phyloP scores from a whole-genome alignment of 2,797 vertebrate genomes.

The Fistularia commersonii region DNA sequence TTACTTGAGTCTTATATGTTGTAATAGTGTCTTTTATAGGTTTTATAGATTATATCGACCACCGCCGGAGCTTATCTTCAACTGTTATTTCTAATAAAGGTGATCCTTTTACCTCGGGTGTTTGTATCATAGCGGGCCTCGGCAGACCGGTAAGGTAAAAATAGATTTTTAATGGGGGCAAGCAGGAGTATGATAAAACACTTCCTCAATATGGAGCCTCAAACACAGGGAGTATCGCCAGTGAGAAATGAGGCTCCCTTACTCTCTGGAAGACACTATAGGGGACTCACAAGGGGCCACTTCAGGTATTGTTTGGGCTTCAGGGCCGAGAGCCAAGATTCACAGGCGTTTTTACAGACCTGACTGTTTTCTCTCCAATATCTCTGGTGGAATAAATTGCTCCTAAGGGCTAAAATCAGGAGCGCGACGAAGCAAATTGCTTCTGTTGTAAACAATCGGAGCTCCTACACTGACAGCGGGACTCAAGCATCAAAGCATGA shows the following conservation, averaged over 20 bases:
- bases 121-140: slow-evolving; percentile 46
- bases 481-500: too few relatives aligned
- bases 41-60: slow-evolving; percentile 19
- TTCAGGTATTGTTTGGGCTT: slow-evolving; percentile 64
- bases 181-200: slow-evolving; percentile 66
- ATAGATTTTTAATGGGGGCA: slow-evolving; percentile 69
- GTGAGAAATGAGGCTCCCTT: slow-evolving; percentile 59
- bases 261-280: slow-evolving; percentile 58
- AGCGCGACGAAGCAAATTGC: too few relatives aligned
- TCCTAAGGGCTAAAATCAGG: slow-evolving; percentile 21
- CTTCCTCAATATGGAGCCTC: slow-evolving; percentile 54
- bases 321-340: slow-evolving; percentile 59
- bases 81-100: slow-evolving; percentile 23
- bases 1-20: too few relatives aligned
- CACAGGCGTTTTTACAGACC: slow-evolving; percentile 64
- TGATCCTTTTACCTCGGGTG: slow-evolving; percentile 26
- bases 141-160: slow-evolving; percentile 53
- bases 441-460: too few relatives aligned
- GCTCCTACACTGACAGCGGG: too few relatives aligned
- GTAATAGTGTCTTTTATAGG: neutral
- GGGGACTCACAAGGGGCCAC: slow-evolving; percentile 49
- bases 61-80: slow-evolving; percentile 16
- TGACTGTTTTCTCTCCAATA: slow-evolving; percentile 61
- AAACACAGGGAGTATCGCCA: slow-evolving; percentile 46
- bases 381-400: slow-evolving; percentile 69